A percentile compares a stretch with the other conserved stretches of the same genome.
Evolutionary conservation across 2,797 vertebrate genomes (phyloP).

Genomic region (Falco novaeseelandiae): DNA sequence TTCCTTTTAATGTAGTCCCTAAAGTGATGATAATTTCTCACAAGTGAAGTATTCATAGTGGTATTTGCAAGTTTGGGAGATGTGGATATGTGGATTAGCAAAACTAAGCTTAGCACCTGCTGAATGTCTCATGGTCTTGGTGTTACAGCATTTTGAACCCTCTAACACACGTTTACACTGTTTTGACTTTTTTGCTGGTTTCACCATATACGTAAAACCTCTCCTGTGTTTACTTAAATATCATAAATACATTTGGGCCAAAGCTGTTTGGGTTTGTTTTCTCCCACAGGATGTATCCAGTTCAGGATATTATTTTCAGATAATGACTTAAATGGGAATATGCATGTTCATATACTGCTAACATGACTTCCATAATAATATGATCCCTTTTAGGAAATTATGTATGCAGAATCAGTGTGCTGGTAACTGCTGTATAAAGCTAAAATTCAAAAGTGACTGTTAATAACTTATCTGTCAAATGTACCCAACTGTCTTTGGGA

Average conservation of each 20-base stretch:
- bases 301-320: constrained; percentile 31
- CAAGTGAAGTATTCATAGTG: neutral
- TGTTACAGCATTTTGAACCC: neutral
- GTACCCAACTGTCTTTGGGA: neutral
- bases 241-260: neutral
- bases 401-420: neutral
- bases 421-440: neutral
- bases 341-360: neutral
- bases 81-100: neutral
- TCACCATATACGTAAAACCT: neutral
- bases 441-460: constrained; percentile 26
- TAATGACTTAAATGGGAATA: neutral
- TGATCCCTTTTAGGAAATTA: constrained; percentile 3
- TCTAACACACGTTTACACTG: neutral
- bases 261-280: constrained; percentile 11
- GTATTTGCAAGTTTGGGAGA: neutral
- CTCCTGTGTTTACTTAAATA: neutral
- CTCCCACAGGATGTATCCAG: neutral
- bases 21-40: neutral
- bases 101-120: neutral
- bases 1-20: neutral
- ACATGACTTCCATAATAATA: constrained; percentile 2
- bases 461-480: constrained; percentile 55
- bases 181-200: neutral
- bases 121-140: neutral